Conservation (phyloP, 2,113 vertebrate species). For the Chauna torquata region DNA sequence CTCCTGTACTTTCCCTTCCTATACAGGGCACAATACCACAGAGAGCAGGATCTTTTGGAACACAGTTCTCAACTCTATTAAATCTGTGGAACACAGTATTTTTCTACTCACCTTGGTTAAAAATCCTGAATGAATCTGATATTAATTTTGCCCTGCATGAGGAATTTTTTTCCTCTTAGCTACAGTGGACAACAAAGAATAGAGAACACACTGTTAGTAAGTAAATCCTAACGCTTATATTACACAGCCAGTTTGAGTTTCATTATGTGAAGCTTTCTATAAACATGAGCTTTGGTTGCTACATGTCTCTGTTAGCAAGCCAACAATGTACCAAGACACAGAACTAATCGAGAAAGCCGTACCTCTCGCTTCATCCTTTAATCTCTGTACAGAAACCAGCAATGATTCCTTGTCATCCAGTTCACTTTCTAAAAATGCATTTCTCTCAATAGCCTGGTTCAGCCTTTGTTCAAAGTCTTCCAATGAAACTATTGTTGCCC, state of each 20-base stretch:
- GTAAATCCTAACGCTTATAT: background rate
- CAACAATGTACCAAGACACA: background rate
- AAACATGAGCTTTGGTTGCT: background rate
- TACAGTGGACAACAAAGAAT: background rate
- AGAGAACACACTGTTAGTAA: background rate
- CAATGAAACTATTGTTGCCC: constrained; percentile 96
- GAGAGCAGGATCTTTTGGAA: background rate
- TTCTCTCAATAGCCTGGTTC: constrained; percentile 98
- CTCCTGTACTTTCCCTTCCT: background rate
- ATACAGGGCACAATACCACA: background rate
- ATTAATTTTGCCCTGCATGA: background rate
- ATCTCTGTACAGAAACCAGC: constrained; percentile 93
- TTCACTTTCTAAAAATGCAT: constrained; percentile 97
- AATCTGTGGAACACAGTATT: background rate
- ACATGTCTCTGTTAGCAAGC: background rate
- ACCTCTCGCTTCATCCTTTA: constrained; percentile 99
- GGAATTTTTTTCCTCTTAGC: background rate
- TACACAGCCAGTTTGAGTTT: background rate
- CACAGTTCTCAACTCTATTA: background rate
- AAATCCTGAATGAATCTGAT: background rate
- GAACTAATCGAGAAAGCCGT: constrained; percentile 15
- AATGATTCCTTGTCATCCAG: constrained; percentile 98
- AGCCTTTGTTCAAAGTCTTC: constrained; percentile 98
- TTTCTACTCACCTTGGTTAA: background rate
- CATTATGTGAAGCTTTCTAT: background rate